phyloP scores from a whole-genome alignment of 2,113 vertebrate species.

The Lasiurus borealis region DNA sequence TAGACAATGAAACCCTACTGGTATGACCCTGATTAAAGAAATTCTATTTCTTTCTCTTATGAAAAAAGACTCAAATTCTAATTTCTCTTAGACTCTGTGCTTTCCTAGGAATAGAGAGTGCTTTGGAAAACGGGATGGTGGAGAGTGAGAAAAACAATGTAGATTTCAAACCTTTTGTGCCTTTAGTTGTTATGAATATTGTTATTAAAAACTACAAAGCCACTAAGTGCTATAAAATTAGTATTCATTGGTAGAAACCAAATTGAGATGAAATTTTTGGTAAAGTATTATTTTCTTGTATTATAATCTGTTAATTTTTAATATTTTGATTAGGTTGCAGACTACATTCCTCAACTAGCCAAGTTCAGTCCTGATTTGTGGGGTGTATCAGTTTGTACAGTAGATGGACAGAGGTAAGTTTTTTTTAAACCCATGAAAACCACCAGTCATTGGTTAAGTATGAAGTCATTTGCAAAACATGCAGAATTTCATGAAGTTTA shows the following conservation, averaged over 20 bases:
- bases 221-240: background rate
- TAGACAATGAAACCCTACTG: background rate
- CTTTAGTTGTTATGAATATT: background rate
- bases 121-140: background rate
- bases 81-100: background rate
- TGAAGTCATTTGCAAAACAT: conserved; percentile 28
- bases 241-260: background rate
- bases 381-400: conserved; percentile 97
- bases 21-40: background rate
- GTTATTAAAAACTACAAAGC: background rate
- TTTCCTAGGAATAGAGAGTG: conserved; percentile 17
- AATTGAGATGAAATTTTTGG: background rate
- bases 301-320: conserved; percentile 43
- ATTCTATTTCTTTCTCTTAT: background rate
- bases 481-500: background rate
- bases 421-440: conserved; percentile 50
- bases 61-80: background rate
- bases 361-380: conserved; percentile 99
- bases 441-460: background rate
- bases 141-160: background rate
- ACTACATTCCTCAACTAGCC: conserved; percentile 98
- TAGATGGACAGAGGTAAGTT: conserved; percentile 97
- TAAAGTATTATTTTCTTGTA: conserved; percentile 29
- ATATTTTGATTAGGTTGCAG: conserved; percentile 92
- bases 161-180: conserved; percentile 10